Evolutionary conservation across 2,888 invertebrate species (phyloP).

Genomic region (Cetonia aurata): DNA sequence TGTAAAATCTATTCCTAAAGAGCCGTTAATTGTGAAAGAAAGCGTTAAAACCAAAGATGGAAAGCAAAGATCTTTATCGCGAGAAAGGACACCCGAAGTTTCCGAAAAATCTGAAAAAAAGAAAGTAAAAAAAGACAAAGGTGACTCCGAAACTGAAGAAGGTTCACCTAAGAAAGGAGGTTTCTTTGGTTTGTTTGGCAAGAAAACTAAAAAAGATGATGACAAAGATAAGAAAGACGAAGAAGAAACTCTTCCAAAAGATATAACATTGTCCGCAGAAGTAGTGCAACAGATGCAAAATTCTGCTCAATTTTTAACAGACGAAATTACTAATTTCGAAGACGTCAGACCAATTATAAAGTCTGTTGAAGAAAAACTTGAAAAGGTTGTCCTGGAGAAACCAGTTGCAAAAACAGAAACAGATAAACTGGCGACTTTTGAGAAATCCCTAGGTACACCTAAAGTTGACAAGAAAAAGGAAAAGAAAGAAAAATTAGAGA

Average conservation of each 20-base stretch:
- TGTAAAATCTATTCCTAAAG: constrained; percentile 44
- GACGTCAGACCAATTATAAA: constrained; percentile 35
- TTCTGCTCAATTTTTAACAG: constrained; percentile 42
- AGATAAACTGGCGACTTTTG: background rate
- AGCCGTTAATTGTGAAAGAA: constrained; percentile 35
- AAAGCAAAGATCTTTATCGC: constrained; percentile 9
- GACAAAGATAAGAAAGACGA: constrained; percentile 45
- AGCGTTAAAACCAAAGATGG: constrained; percentile 18
- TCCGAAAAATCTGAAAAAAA: constrained; percentile 4
- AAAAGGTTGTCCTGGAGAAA: constrained; percentile 15
- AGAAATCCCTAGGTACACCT: background rate
- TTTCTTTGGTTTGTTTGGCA: constrained; percentile 53
- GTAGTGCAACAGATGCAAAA: constrained; percentile 25
- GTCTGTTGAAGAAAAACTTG: constrained; percentile 22
- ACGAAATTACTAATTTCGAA: constrained; percentile 39
- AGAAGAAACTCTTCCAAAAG: constrained; percentile 19
- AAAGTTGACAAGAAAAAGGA: constrained; percentile 27
- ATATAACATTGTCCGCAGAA: constrained; percentile 28
- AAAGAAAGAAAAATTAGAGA: constrained; percentile 29
- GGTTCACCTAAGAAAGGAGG: constrained; percentile 51
- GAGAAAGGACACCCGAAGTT: background rate
- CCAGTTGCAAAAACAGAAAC: constrained; percentile 11
- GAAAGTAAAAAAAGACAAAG: constrained; percentile 52
- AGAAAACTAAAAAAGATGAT: constrained; percentile 44
- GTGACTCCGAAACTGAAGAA: constrained; percentile 48